Base-by-base conservation (phyloP, 1,140 invertebrate genomes). In the Drosophila malerkotliana region DNA sequence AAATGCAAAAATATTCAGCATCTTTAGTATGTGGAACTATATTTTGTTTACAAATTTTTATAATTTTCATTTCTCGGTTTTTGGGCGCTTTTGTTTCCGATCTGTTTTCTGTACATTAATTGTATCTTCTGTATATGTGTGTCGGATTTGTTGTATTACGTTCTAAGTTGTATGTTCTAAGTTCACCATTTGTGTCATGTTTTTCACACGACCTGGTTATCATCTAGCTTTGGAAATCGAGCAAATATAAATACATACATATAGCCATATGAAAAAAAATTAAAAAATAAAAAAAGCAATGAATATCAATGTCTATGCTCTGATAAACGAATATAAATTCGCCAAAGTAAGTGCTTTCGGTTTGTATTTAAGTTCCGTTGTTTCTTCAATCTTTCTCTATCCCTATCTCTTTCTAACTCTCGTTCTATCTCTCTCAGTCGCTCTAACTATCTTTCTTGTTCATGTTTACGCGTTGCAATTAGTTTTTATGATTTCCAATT, bases 271-370 rank as follows among this genome's bases (percentile, higher is more conserved):
- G 10, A 60, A 55, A 57, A 55, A 8, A 18, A 44, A 44, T 9
- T 0, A 44, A 44, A 34, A 9, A 44, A 2, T 2, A 34, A 69
- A 78, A 74, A 79, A 69, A 53, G 28, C 58, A 54, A 53, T 67
- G 49, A 74, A 72, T 45, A 82, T 80, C 41, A 75, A 78, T 82
- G 63, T 79, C 57, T 77, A 77, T 67, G 52, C 83, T 66, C 68
- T 81, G 63, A 69, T 48, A 68, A 74, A 74, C 63, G 75, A 75
- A 82, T 74, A 83, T 74, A 77, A 81, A 69, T 69, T 74, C 56
- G 56, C 52, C 39, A 71, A 66, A 71, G 82, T 85, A 85, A 85
- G 82, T 85, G 82, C 78, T 60, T 85, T 85, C 64, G 69, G 82
- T 87, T 85, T 81, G 82, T 85, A 87, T 67, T 74, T 78, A 26